phyloP scores from a whole-genome alignment of 2,113 vertebrate genomes.

The Carassius gibelio region DNA sequence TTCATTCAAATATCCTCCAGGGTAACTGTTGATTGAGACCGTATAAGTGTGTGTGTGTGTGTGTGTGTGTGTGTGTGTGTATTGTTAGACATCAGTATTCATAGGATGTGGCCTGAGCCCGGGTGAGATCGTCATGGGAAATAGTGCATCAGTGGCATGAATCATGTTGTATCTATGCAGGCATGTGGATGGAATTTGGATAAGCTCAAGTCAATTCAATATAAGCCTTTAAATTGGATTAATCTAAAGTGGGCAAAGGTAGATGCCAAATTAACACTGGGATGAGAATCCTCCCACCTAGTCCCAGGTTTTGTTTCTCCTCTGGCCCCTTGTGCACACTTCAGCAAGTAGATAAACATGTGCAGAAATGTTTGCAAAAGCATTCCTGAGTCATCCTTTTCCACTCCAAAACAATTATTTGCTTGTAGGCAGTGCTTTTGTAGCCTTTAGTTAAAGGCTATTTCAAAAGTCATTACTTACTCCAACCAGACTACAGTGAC shows the following conservation, averaged over 20 bases:
- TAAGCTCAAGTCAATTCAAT: conserved; percentile 71
- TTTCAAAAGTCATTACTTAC: background rate
- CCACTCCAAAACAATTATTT: conserved; percentile 18
- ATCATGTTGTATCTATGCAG: conserved; percentile 55
- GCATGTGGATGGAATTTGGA: conserved; percentile 71
- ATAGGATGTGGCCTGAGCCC: conserved; percentile 41
- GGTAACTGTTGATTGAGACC: too few species aligned
- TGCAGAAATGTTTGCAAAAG: background rate
- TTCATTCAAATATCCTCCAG: conserved; percentile 2
- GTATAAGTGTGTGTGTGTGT: too few species aligned
- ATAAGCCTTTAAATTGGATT: conserved; percentile 74
- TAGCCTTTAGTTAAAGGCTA: background rate
- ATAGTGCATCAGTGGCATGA: conserved; percentile 57
- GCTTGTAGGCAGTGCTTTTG: conserved; percentile 11
- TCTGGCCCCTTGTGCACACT: background rate
- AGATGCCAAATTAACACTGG: conserved; percentile 59
- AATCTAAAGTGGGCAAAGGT: conserved; percentile 73
- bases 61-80: conserved; percentile 25
- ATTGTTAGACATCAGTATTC: conserved; percentile 49
- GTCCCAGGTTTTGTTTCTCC: background rate
- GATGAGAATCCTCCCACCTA: conserved; percentile 36
- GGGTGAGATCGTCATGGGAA: conserved; percentile 53
- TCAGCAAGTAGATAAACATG: conserved; percentile 13
- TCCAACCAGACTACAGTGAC: background rate
- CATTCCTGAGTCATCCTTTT: conserved; percentile 1